These are phyloP conservation scores for Phocoena phocoena DNA, from an alignment of 2,113 vertebrate species.

Conservation along the genomic window DNA sequence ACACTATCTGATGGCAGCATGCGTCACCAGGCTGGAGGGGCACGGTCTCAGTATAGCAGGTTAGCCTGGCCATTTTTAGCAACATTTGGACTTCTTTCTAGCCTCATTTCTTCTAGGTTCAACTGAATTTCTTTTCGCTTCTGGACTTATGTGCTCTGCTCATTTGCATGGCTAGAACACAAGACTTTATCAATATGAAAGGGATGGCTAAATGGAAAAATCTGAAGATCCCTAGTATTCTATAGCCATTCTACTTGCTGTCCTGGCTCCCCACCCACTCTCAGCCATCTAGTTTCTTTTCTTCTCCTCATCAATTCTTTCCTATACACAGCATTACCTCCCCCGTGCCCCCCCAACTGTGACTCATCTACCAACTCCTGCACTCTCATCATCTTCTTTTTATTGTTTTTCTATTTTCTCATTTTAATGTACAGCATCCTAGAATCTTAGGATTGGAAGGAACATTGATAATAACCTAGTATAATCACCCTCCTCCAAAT, in stretches of 20 bases:
- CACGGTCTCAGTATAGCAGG: slow-evolving; percentile 62
- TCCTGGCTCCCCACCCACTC: slow-evolving; percentile 13
- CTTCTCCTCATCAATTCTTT: slow-evolving; percentile 47
- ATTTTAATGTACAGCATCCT: not conserved
- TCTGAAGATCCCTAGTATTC: slow-evolving; percentile 20
- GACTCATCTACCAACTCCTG: slow-evolving; percentile 49
- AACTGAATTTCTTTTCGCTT: slow-evolving; percentile 49
- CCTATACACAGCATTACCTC: not conserved
- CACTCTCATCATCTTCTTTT: slow-evolving; percentile 10
- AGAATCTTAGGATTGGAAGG: slow-evolving; percentile 25
- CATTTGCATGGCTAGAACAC: slow-evolving; percentile 47
- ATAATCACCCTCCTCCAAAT: not conserved
- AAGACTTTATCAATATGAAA: slow-evolving; percentile 12
- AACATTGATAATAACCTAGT: slow-evolving; percentile 32
- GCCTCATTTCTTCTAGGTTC: slow-evolving; percentile 51
- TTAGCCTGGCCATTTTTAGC: slow-evolving; percentile 70
- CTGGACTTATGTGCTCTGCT: slow-evolving; percentile 42
- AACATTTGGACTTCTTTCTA: slow-evolving; percentile 62
- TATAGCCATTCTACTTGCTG: not conserved
- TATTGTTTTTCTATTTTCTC: slow-evolving; percentile 14
- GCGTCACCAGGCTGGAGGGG: slow-evolving; percentile 67
- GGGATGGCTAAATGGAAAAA: slow-evolving; percentile 48
- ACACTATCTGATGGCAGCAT: slow-evolving; percentile 70
- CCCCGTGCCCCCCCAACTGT: not conserved
- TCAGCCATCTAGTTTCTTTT: slow-evolving; percentile 33